Evolutionary conservation across 2,888 invertebrate genomes (phyloP).

Genomic region (Sarcophaga caerulescens): DNA sequence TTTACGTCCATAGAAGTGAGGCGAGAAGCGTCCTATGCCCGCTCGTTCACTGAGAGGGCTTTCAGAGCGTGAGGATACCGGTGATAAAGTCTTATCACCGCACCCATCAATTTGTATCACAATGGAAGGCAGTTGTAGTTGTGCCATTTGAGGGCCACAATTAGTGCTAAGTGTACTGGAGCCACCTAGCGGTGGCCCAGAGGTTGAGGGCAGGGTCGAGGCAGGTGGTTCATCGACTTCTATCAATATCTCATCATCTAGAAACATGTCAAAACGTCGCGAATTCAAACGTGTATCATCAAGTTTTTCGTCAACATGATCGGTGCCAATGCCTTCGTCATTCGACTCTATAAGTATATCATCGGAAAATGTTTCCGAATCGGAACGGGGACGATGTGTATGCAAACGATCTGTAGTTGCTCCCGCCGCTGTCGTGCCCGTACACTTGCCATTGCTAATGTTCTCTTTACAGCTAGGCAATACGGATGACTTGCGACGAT

Average conservation of each 20-base stretch:
- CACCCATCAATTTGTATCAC: constrained; percentile 83
- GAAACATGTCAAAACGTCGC: constrained; percentile 69
- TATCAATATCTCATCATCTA: constrained; percentile 72
- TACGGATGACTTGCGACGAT: constrained; percentile 84
- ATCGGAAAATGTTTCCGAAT: constrained; percentile 88
- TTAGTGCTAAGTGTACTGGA: constrained; percentile 81
- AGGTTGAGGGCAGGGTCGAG: constrained; percentile 63
- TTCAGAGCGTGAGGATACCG: constrained; percentile 90
- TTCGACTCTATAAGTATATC: constrained; percentile 87
- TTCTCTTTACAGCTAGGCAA: constrained; percentile 83
- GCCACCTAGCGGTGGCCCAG: constrained; percentile 70
- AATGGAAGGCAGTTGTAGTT: constrained; percentile 84
- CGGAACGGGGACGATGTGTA: constrained; percentile 84
- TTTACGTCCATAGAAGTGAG: constrained; percentile 87
- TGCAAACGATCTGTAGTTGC: constrained; percentile 69
- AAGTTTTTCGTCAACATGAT: constrained; percentile 86
- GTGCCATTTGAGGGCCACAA: constrained; percentile 81
- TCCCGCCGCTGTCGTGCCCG: constrained; percentile 52
- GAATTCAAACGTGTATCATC: constrained; percentile 79
- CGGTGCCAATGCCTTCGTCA: constrained; percentile 90
- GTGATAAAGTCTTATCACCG: constrained; percentile 85
- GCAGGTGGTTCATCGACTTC: constrained; percentile 72
- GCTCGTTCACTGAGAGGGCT: constrained; percentile 89
- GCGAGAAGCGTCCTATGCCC: constrained; percentile 86
- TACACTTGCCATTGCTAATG: constrained; percentile 79